A percentile compares a stretch with the other conserved stretches of the same genome.
phyloP scores from a whole-genome alignment of 2,113 vertebrate species.

The Otis tarda region DNA sequence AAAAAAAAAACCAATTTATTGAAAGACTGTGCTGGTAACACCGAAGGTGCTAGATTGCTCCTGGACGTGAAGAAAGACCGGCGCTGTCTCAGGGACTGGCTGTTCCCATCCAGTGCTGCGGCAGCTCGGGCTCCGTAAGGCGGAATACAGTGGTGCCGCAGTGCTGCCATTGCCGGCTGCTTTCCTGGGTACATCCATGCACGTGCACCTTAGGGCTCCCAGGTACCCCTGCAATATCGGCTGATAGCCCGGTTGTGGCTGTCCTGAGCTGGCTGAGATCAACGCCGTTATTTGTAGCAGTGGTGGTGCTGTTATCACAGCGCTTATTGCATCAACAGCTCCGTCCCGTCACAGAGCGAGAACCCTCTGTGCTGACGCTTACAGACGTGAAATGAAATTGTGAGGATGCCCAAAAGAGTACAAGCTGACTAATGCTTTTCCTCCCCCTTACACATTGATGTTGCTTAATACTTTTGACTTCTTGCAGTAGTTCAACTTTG shows the following conservation, averaged over 20 bases:
- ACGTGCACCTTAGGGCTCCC: accelerated
- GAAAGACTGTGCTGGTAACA: not conserved
- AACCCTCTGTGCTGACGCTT: not conserved
- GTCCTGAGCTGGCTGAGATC: not conserved
- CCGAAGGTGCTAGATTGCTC: not conserved
- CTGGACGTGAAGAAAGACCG: not conserved
- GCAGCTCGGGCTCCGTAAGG: not conserved
- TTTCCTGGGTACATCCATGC: too few relatives aligned
- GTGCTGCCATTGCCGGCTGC: not conserved
- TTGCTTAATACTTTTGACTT: not conserved
- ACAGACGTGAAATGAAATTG: not conserved
- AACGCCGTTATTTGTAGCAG: not conserved
- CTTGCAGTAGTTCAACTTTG: not conserved
- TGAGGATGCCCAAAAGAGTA: not conserved
- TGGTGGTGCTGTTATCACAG: not conserved
- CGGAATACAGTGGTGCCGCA: accelerated
- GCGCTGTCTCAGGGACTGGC: not conserved
- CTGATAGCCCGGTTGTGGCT: not conserved
- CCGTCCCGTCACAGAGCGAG: not conserved
- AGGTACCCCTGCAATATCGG: not conserved
- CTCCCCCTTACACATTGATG: not conserved
- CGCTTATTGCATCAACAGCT: not conserved
- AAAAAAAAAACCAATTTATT: not conserved
- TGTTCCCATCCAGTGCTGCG: not conserved
- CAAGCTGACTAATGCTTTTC: not conserved